phyloP scores from a whole-genome alignment of 35 echinoderm and acorn worm genomes.

The Eucidaris tribuloides region DNA sequence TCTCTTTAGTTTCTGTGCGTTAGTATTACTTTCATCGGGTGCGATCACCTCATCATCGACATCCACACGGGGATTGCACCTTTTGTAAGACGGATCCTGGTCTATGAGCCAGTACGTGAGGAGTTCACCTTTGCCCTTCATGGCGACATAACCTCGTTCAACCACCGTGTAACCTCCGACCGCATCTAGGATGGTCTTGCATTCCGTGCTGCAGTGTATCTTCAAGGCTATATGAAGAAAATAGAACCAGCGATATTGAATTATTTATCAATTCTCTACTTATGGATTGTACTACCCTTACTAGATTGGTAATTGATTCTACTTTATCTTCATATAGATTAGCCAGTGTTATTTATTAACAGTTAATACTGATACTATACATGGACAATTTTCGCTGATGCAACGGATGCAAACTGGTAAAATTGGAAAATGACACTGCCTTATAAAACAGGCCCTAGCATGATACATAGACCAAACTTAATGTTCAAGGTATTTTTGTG shows the following conservation, averaged over 20 bases:
- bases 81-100: constrained; percentile 69
- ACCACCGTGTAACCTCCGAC: constrained; percentile 65
- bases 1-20: background rate
- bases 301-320: no score
- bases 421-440: no score
- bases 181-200: constrained; percentile 34
- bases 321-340: no score
- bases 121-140: constrained; percentile 94
- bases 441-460: no score
- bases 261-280: no score
- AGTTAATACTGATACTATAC: no score
- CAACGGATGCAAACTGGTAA: no score
- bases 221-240: constrained; percentile 57
- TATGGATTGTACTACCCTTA: no score
- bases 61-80: constrained; percentile 29
- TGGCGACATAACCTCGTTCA: constrained; percentile 69
- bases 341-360: no score
- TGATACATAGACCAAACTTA: no score
- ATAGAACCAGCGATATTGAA: background rate
- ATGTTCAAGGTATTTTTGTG: no score
- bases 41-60: background rate
- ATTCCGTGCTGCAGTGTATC: constrained; percentile 77
- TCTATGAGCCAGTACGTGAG: constrained; percentile 76
- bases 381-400: no score
- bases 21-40: background rate